Conservation (phyloP, 1,140 invertebrate species). For the Parapsyche elsis region DNA sequence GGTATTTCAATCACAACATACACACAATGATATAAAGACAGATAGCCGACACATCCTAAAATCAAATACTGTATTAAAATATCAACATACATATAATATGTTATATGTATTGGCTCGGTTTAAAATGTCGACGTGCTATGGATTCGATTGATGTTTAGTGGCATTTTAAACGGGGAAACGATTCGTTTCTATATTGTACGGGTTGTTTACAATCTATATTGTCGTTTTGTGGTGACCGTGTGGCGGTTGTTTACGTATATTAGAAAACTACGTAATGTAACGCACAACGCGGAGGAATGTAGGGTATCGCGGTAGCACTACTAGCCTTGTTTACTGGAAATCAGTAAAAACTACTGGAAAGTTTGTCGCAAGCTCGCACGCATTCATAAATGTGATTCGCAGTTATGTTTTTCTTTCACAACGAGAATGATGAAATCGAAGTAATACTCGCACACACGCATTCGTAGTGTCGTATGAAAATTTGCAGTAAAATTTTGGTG, state of each 20-base stretch:
- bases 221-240: neutral
- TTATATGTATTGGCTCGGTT: too few relatives aligned
- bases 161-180: too few relatives aligned
- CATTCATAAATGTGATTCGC: neutral
- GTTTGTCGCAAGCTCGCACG: neutral
- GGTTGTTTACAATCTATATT: too few relatives aligned
- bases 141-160: too few relatives aligned
- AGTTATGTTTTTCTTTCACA: neutral
- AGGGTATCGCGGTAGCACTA: constrained; percentile 30
- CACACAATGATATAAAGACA: too few relatives aligned
- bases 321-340: constrained; percentile 34
- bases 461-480: too few relatives aligned
- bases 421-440: constrained; percentile 22
- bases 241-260: constrained; percentile 42
- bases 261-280: constrained; percentile 45
- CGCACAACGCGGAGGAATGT: constrained; percentile 35
- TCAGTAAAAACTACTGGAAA: constrained; percentile 27
- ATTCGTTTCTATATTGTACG: too few relatives aligned
- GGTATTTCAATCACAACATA: neutral
- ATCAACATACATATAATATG: too few relatives aligned
- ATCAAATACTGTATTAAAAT: too few relatives aligned
- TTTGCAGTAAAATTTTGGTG: too few relatives aligned
- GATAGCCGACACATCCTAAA: too few relatives aligned
- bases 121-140: too few relatives aligned
- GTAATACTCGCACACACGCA: neutral